A percentile compares a stretch with the other conserved stretches of the same genome.
phyloP scores from a whole-genome alignment of 2,888 invertebrate species.

The Leptopilina drosophilae region DNA sequence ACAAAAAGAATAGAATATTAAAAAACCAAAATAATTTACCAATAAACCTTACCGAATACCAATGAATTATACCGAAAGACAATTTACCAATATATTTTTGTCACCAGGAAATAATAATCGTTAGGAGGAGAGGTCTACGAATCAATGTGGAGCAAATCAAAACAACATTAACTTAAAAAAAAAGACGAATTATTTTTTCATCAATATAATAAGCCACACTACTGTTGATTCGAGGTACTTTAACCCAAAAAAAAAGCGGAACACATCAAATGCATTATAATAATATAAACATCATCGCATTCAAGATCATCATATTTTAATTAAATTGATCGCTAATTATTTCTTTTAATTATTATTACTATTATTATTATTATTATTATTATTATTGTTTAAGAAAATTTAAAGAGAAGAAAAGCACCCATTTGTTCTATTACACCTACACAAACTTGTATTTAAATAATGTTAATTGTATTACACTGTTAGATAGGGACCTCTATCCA shows the following conservation, averaged over 20 bases:
- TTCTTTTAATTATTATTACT: background rate
- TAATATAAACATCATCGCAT: conserved; percentile 5
- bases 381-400: conserved; percentile 15
- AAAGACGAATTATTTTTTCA: background rate
- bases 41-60: no score
- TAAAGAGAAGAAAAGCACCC: conserved; percentile 60
- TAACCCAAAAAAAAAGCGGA: background rate
- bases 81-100: background rate
- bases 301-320: conserved; percentile 15
- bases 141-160: conserved; percentile 5
- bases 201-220: background rate
- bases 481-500: conserved; percentile 75
- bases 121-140: background rate
- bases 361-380: background rate
- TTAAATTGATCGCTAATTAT: conserved; percentile 12
- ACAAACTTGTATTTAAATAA: conserved; percentile 74
- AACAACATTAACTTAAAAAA: background rate
- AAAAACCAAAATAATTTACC: background rate
- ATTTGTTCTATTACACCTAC: conserved; percentile 62
- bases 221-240: background rate
- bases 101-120: background rate
- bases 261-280: conserved; percentile 16
- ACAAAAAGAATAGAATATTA: no score
- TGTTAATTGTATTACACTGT: conserved; percentile 73
- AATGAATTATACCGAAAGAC: no score